These are phyloP conservation scores for Heliocidaris erythrogramma DNA, from an alignment of 35 echinoderm and acorn worm genomes.

Conservation along the genomic window DNA sequence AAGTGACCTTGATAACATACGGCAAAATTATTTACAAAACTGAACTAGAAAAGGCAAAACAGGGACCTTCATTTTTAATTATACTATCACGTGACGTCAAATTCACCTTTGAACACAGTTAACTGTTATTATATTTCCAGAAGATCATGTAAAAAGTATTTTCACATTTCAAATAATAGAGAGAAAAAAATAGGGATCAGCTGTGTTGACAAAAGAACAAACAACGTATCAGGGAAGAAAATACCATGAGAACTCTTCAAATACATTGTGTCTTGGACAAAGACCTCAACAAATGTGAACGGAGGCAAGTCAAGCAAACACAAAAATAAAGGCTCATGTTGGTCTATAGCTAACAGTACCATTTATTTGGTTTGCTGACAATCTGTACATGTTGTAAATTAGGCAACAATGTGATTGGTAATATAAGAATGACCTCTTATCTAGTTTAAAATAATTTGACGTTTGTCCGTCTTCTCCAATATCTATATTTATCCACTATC, in stretches of 20 bases:
- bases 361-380: slow-evolving; percentile 12
- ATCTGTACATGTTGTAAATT: neutral
- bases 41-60: neutral
- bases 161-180: neutral
- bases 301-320: neutral
- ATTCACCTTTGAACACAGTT: too few species aligned
- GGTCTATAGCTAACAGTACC: neutral
- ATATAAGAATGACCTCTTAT: neutral
- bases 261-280: neutral
- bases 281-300: neutral
- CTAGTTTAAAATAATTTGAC: neutral
- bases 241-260: neutral
- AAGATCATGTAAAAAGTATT: neutral
- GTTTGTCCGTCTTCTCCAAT: neutral
- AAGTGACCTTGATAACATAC: neutral
- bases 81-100: neutral
- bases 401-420: neutral
- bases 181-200: neutral
- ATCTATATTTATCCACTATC: too few species aligned
- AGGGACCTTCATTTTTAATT: neutral
- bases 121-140: neutral
- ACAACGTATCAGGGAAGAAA: neutral
- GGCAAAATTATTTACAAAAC: neutral
- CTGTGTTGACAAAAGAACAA: neutral
- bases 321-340: neutral